Evolutionary conservation across 2,888 invertebrate genomes (phyloP), one percentile per base, ranked within the genome.

Genomic region (Hydropsyche betteni): DNA sequence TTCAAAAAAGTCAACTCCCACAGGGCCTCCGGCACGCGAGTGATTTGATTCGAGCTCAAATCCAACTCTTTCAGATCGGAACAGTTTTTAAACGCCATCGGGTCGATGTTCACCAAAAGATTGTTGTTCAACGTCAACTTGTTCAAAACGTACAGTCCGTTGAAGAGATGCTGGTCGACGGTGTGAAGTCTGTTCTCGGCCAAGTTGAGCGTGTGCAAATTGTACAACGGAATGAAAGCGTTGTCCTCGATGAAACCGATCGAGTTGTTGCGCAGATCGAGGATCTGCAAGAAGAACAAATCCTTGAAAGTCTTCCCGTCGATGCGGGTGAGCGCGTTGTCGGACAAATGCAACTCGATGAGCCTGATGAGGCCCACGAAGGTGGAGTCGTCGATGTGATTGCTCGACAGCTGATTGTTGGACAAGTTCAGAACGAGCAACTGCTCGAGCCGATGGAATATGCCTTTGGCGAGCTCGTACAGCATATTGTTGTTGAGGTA

Each of bases 221-320:
- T 96, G 85, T 95, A 94, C 69, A 97, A 88, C 0, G 95, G 94
- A 82, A 94, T 84, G 82, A 97, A 96, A 68, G 96, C 93, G 82
- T 94, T 94, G 81, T 94, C 94, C 87, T 94, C 94, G 80, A 96
- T 92, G 82, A 93, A 94, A n/a, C 93, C 93, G 81, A 96, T 94
- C 7, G 94, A 93, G 83, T 96, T 96, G 83, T 95, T 95, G 81
- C 93, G 91, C 81, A 96, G 87, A 84, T 94, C 93, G 75, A 96
- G 88, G 79, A 94, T 94, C 88, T 95, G 95, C 75, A 96, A 87
- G 82, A 94, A 93, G 83, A 93, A 94, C 79, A 96, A 86, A 83
- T 96, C 95, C 84, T 94, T 94, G 84, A 96, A 96, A 72, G 94
- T 94, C 81, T 91, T 91, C 14, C 92, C 91, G 81, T 95, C 95